Evolutionary conservation across 2,888 invertebrate genomes (phyloP).

Genomic region (Prosapia bicincta): DNA sequence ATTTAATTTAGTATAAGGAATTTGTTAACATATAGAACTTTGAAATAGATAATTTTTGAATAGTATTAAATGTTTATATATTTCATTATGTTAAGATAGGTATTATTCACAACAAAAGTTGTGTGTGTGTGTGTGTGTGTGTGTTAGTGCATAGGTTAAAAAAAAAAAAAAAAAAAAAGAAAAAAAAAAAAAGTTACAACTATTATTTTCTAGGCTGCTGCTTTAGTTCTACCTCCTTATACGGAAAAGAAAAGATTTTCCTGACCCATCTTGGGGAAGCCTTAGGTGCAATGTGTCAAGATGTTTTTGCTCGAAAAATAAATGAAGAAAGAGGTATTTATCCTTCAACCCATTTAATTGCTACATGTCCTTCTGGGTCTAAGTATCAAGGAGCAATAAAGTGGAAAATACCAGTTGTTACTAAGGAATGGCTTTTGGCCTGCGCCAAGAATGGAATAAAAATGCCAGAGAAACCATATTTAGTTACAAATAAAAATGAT

Average conservation of each 20-base stretch:
- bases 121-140: no score
- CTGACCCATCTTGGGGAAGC: constrained; percentile 64
- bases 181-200: no score
- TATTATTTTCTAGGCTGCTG: constrained; percentile 49
- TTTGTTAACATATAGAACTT: no score
- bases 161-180: no score
- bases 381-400: constrained; percentile 80
- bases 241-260: constrained; percentile 67
- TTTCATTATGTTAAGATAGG: no score
- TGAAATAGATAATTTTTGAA: no score
- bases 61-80: no score
- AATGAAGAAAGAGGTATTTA: constrained; percentile 44
- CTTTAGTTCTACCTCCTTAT: constrained; percentile 74
- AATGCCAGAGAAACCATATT: constrained; percentile 54
- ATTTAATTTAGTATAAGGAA: no score
- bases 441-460: constrained; percentile 58
- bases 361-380: constrained; percentile 63
- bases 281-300: constrained; percentile 64
- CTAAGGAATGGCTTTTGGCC: constrained; percentile 68
- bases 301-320: constrained; percentile 12
- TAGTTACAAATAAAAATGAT: constrained; percentile 51
- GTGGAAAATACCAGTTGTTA: constrained; percentile 82
- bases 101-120: no score
- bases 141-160: no score
- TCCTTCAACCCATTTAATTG: constrained; percentile 79